Percentiles rank a stretch among this genome's conserved stretches.
Conservation (phyloP, 2,113 vertebrate genomes). For the Garra rufa region DNA sequence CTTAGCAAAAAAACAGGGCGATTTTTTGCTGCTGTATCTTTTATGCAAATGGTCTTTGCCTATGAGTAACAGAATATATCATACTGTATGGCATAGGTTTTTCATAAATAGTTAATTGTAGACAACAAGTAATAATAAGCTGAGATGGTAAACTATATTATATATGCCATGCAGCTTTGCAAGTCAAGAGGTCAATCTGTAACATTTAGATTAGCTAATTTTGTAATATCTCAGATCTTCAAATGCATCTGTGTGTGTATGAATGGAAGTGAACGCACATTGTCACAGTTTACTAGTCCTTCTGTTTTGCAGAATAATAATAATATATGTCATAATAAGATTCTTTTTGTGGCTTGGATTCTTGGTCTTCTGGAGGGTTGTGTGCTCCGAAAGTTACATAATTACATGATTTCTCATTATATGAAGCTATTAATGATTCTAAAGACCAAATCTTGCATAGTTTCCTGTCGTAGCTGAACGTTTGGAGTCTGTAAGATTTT, state of each 20-base stretch:
- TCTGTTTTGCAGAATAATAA: not conserved
- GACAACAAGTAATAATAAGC: not conserved
- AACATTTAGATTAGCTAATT: not conserved
- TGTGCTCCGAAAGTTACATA: too few relatives aligned
- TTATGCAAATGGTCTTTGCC: not conserved
- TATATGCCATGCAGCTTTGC: not conserved
- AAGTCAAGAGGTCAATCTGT: not conserved
- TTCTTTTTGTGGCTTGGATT: too few relatives aligned
- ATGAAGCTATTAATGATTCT: too few relatives aligned
- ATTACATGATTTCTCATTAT: too few relatives aligned
- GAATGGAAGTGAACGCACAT: not conserved
- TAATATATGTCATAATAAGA: not conserved
- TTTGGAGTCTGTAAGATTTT: too few relatives aligned
- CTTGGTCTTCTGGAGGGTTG: too few relatives aligned
- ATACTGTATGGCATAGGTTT: not conserved
- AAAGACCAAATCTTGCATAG: too few relatives aligned
- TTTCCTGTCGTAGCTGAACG: too few relatives aligned
- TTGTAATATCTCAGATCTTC: not conserved
- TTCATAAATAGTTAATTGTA: not conserved
- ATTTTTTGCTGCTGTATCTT: not conserved
- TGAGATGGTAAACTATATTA: not conserved
- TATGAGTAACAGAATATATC: not conserved
- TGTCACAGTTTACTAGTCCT: not conserved
- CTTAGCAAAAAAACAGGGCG: too few relatives aligned
- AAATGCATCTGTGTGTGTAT: not conserved